Percentiles rank a stretch among this genome's conserved stretches.
Evolutionary conservation across 2,113 vertebrate species (phyloP).

Genomic region (Sinocyclocheilus anshuiensis): DNA sequence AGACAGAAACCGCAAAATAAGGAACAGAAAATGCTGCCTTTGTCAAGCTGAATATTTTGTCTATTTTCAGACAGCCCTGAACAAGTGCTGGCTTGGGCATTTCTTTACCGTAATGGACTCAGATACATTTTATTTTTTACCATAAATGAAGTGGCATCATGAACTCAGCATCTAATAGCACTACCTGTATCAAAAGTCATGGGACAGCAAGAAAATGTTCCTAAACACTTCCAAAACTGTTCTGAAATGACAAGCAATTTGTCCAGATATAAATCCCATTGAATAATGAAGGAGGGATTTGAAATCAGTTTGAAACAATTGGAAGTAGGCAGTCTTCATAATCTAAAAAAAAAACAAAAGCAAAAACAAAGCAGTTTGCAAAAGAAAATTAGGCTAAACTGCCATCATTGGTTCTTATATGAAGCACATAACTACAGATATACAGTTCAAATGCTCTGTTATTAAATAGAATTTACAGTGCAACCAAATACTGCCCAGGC

Average conservation of each 20-base stretch:
- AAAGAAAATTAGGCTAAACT: too few relatives aligned
- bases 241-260: background rate
- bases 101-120: background rate
- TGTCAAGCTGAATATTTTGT: background rate
- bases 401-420: too few relatives aligned
- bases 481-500: background rate
- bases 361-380: too few relatives aligned
- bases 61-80: conserved; percentile 29
- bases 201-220: background rate
- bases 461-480: background rate
- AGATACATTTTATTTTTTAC: background rate
- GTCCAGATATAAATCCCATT: background rate
- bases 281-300: background rate
- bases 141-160: background rate
- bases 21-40: conserved; percentile 49
- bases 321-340: background rate
- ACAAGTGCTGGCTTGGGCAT: background rate
- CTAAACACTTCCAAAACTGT: background rate
- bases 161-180: background rate
- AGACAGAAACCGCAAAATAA: conserved; percentile 21
- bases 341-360: too few relatives aligned
- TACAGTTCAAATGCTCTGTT: background rate
- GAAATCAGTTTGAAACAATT: background rate
- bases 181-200: background rate
- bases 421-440: background rate